phyloP scores from a whole-genome alignment of 2,888 invertebrate species.

The Epistrophella euchroma region DNA sequence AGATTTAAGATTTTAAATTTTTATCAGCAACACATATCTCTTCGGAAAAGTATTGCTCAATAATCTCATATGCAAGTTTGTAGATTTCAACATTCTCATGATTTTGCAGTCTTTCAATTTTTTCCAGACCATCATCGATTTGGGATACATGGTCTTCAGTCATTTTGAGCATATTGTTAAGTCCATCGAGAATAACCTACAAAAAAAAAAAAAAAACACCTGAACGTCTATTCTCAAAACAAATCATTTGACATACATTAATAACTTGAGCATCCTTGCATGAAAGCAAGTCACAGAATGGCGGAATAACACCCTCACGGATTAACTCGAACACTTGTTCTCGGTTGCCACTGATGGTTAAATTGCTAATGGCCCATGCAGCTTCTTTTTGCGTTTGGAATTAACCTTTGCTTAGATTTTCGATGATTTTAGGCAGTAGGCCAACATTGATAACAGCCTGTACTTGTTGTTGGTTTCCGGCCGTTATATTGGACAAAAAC shows the following conservation, averaged over 20 bases:
- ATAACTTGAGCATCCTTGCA: conserved; percentile 98
- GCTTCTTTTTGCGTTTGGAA: conserved; percentile 99
- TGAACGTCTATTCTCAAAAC: background rate
- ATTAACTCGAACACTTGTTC: conserved; percentile 96
- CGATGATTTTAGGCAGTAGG: conserved; percentile 96
- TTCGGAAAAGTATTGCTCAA: conserved; percentile 98
- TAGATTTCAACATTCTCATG: conserved; percentile 99
- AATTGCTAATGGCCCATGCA: conserved; percentile 99
- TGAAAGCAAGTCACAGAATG: conserved; percentile 96
- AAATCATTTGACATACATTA: conserved; percentile 85
- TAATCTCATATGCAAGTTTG: conserved; percentile 99
- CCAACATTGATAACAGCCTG: conserved; percentile 97
- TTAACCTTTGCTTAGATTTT: conserved; percentile 94
- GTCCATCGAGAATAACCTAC: conserved; percentile 97
- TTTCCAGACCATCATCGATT: conserved; percentile 97
- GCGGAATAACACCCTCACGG: conserved; percentile 95
- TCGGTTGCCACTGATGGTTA: conserved; percentile 98
- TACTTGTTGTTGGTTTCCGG: conserved; percentile 99
- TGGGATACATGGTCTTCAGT: conserved; percentile 93
- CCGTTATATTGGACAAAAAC: conserved; percentile 99
- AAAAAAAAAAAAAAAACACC: conserved; percentile 78
- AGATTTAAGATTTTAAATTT: background rate
- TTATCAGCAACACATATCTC: conserved; percentile 87
- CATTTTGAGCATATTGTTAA: conserved; percentile 99
- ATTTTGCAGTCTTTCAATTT: conserved; percentile 97